phyloP scores from a whole-genome alignment of 2,797 vertebrate species.

The Garrulus glandarius region DNA sequence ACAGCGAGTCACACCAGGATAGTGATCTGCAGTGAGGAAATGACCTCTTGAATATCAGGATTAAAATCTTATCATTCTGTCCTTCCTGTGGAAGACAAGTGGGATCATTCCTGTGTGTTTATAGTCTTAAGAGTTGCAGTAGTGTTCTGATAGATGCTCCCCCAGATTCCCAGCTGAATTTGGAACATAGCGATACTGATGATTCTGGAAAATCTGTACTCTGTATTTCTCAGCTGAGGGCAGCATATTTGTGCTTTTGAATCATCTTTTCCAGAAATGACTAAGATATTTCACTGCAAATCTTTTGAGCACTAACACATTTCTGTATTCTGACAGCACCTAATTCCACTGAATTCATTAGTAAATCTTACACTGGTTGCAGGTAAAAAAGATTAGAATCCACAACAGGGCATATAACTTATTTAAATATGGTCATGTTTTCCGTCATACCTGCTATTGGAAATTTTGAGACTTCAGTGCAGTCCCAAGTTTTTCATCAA shows the following conservation, averaged over 20 bases:
- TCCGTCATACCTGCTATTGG: neutral
- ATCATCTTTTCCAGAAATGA: neutral
- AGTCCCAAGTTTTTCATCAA: neutral
- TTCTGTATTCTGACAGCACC: neutral
- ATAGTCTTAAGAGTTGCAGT: constrained; percentile 11
- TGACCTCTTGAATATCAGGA: neutral
- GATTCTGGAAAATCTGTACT: constrained; percentile 31
- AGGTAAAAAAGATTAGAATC: neutral
- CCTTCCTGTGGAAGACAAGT: constrained; percentile 33
- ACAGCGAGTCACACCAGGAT: neutral
- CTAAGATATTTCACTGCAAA: neutral
- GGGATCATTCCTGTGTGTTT: constrained; percentile 32
- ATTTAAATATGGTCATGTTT: neutral
- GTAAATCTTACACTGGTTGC: neutral
- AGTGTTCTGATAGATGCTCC: neutral
- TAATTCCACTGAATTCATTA: neutral
- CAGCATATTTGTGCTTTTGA: constrained; percentile 9
- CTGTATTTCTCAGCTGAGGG: constrained; percentile 30
- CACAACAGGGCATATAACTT: neutral
- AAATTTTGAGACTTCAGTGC: neutral
- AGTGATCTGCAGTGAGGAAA: neutral
- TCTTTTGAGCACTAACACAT: neutral
- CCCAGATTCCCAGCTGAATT: constrained; percentile 16
- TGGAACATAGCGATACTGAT: neutral
- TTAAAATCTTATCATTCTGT: neutral